Base-by-base conservation (phyloP, 2,113 vertebrate genomes). In the Ochotona princeps region DNA sequence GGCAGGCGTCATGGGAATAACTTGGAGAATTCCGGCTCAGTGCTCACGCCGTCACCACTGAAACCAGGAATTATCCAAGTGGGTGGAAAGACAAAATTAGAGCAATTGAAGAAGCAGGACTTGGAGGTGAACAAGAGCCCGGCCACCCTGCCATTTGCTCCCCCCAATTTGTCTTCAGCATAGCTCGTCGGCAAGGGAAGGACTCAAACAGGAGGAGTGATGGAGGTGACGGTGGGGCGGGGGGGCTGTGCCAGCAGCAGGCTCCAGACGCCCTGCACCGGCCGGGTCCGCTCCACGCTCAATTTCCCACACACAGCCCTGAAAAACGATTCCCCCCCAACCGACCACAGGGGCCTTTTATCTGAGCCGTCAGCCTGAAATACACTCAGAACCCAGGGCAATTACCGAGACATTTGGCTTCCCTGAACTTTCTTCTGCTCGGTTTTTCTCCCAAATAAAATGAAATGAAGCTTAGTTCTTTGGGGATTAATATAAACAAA, bases 391-490 rank as follows among this genome's bases (percentile, higher is more conserved):
- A 96, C 96, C 87, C 93, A 69, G 86, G 94, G 96, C 96, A 93
- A 83, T 97, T 96, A 93, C 23, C 89, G 97, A 97, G 97, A 97
- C 97, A 92, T 95, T 96, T 63, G 96, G 96, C 94, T 93, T 88
- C 96, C 96, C 95, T 97, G 97, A 96, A 94, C 95, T 95, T 96
- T 92, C 97, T 96, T 89, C 97, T 94, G 96, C 92, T 97, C 97
- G 93, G 94, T 96, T 96, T 96, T 97, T 47, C 0, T 96, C 97
- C 96, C 96, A 97, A 97, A 97, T 97, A 97, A 97, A 97, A 93
- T 92, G 96, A 97, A 97, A 97, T 94, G 97, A 97, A 98, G 95
- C 97, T 97, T 97, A 96, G 96, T 96, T 96, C 97, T 98, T 97
- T 78, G 93, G 97, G 96, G 97, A 98, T 97, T 97, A 96, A 97